Conservation (phyloP, 2,797 vertebrate species). For the Phyllotis vaccarum region DNA sequence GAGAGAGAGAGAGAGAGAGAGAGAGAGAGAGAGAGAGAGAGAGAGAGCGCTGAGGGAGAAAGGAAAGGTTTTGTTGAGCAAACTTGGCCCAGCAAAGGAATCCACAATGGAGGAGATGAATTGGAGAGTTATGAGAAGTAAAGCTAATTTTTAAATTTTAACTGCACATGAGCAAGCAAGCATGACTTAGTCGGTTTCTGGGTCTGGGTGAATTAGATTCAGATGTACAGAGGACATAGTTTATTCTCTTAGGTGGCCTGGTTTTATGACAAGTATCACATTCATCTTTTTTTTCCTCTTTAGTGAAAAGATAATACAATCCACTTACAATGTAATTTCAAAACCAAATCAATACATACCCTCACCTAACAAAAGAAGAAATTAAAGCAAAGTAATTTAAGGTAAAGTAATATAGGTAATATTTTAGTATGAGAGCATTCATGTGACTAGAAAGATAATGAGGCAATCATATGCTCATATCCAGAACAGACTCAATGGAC, state of each 20-base stretch:
- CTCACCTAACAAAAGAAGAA: not conserved
- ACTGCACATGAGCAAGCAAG: not conserved
- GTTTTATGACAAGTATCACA: not conserved
- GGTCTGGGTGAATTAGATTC: not conserved
- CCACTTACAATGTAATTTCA: slow-evolving; percentile 25
- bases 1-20: not conserved
- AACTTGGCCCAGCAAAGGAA: not conserved
- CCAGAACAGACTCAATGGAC: too few relatives aligned
- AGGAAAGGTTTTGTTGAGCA: not conserved
- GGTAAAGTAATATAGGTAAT: not conserved
- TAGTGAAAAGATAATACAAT: slow-evolving; percentile 14
- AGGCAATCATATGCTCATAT: not conserved
- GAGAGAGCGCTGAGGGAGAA: not conserved
- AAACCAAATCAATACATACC: not conserved
- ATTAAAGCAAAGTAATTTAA: slow-evolving; percentile 53
- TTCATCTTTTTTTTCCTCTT: not conserved
- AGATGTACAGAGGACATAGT: not conserved
- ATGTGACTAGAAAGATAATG: not conserved
- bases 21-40: not conserved
- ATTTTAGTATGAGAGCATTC: slow-evolving; percentile 3
- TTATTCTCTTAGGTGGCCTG: not conserved
- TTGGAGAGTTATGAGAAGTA: not conserved
- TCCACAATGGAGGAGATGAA: not conserved
- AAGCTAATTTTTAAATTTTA: not conserved
- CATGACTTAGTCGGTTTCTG: not conserved